A percentile compares a stretch with the other conserved stretches of the same genome.
These are phyloP conservation scores for Cebidichthys violaceus DNA, from an alignment of 2,113 vertebrate species.

Conservation along the genomic window DNA sequence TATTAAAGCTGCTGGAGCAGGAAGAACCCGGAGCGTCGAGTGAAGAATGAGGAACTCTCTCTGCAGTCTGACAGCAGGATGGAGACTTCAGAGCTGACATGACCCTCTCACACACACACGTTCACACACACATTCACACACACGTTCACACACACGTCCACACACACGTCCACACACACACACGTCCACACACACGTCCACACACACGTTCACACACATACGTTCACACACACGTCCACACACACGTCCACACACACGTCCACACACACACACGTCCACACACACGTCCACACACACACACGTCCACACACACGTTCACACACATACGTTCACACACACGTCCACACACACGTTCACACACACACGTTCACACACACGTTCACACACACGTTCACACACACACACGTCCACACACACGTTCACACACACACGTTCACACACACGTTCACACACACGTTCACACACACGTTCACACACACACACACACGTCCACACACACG, in stretches of 20 bases:
- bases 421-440: too few species aligned
- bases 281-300: too few species aligned
- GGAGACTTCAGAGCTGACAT: constrained; percentile 9
- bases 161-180: neutral
- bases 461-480: neutral
- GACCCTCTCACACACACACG: neutral
- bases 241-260: neutral
- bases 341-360: neutral
- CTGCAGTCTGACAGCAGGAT: constrained; percentile 6
- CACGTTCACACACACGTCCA: neutral
- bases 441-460: neutral
- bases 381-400: neutral
- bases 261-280: neutral
- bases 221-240: too few species aligned
- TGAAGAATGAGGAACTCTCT: constrained; percentile 51
- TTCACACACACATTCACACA: too few species aligned
- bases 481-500: too few species aligned
- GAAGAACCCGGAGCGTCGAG: constrained; percentile 16
- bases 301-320: neutral
- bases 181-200: too few species aligned
- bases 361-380: too few species aligned
- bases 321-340: neutral
- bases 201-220: neutral
- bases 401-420: neutral
- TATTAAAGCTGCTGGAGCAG: neutral